Evolutionary conservation across 1,140 invertebrate genomes (phyloP), one percentile per base, ranked within the genome.

Genomic region (Trachymyrmex septentrionalis): DNA sequence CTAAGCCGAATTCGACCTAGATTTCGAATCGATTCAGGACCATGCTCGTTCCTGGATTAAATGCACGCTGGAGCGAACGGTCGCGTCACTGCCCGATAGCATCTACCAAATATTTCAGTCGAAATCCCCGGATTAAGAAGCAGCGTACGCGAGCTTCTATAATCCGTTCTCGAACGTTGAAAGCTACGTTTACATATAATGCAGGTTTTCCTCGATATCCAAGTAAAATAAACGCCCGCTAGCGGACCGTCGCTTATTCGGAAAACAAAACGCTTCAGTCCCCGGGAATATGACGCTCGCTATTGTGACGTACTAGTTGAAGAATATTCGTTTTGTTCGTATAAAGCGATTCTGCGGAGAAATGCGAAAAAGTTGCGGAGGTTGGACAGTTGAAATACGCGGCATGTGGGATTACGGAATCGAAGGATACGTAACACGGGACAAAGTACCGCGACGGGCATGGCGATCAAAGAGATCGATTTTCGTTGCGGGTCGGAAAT

Each of bases 1-100:
- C 86, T 91, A 90, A 91, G 89, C 89, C 82, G 86, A 91, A 91
- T 91, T 90, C 89, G 89, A 90, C 89, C 89, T 90, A 91, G 75
- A 91, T 91, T 91, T 87, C 82, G 38, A 84, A 91, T 91, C 89
- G 89, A 91, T 91, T 86, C 81, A 88, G 87, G 86, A 86, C 86
- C 76, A 87, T 57, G 77, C 53, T 66, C 69, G 67, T 73, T 66
- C 81, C 59, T 64, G 81, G 89, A 90, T 90, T 90, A 90, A 90
- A 90, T 86, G 86, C 71, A 61, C 85, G 50, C 69, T 67, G 72
- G 81, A 66, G 77, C 88, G 66, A 72, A 76, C 75, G 85, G 81
- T 86, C 85, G 85, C 88, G 85, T 90, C 88, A 85, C 75, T 72
- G 88, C 59, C 78, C 85, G 77, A 71, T 89, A 76, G 80, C 69